Evolutionary conservation across 2,797 vertebrate species (phyloP), one percentile per base, ranked within the genome.

Genomic region (Antrozous pallidus): DNA sequence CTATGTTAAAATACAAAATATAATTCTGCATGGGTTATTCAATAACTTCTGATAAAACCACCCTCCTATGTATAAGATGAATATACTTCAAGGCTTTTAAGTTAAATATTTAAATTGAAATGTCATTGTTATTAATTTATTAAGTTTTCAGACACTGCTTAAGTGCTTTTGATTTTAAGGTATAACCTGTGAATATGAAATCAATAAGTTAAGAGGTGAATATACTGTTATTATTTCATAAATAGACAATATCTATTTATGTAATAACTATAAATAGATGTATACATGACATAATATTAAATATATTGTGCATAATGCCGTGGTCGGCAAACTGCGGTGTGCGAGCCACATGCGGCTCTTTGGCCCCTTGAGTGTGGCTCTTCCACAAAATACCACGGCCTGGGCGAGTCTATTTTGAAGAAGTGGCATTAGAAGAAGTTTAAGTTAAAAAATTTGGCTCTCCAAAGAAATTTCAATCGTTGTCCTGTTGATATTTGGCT

Each of bases 1-100:
- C 97, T 80, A 31, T 87, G 38, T n/a, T 73, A 77, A 97, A 96
- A 97, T 96, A 88, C 9, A 91, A 93, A 97, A 51, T 85, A 79
- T 63, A 94, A 93, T 96, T 97, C 74, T 38, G 54, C 36, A 42
- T 74, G 28, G 71, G 28, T 61, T 86, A 18, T 63, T 63, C 22
- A n/a, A 31, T 0, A 0, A 92, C 22, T 40, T 75, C 16, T 26
- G 5, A 93, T 92, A 75, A 93, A 92, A 47, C 16, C 47, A 0
- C 1, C 33, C 36, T 31, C 73, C 65, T 86, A 33, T 24, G 18
- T 42, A 20, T 82, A 77, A 69, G 24, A 58, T 2, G 1, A 36
- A 63, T 63, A 42, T 1, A 70, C 28, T 86, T 91, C 11, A 18
- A 42, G 47, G 3, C 36, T 87, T 88, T 91, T 12, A 24, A 75